A percentile compares a stretch with the other conserved stretches of the same genome.
phyloP scores from a whole-genome alignment of 2,888 invertebrate genomes.

The Azorinus chamasolen region DNA sequence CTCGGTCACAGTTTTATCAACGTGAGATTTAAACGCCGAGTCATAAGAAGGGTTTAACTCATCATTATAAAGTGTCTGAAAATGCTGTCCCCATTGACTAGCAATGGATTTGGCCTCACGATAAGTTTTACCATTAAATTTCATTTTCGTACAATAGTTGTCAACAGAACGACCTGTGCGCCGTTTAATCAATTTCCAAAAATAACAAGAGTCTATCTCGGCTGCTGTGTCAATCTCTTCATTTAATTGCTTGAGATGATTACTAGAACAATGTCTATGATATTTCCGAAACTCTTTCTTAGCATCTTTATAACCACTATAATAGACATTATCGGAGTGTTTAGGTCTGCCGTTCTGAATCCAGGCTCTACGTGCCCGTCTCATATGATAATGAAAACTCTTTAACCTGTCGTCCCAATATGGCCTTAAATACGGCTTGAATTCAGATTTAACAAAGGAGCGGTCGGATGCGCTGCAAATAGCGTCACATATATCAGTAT shows the following conservation, averaged over 20 bases:
- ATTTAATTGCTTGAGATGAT: constrained; percentile 1
- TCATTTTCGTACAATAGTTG: too few species aligned
- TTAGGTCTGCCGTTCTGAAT: neutral
- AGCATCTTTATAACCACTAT: neutral
- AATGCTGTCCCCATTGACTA: too few species aligned
- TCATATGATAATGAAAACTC: constrained; percentile 5
- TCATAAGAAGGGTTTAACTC: too few species aligned
- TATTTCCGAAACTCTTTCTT: too few species aligned
- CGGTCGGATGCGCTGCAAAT: too few species aligned
- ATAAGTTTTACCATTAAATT: too few species aligned
- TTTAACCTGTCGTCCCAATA: constrained; percentile 4
- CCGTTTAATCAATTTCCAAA: constrained; percentile 1
- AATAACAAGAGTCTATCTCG: too few species aligned
- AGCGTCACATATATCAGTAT: too few species aligned
- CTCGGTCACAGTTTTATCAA: too few species aligned
- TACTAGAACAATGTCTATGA: too few species aligned
- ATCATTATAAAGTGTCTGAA: neutral
- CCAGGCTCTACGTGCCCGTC: neutral
- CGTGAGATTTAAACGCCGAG: too few species aligned
- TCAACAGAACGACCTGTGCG: neutral
- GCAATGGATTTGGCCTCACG: too few species aligned
- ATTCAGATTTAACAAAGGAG: neutral
- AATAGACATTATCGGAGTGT: neutral
- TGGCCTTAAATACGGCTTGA: constrained; percentile 3
- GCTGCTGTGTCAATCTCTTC: constrained; percentile 6